These are phyloP conservation scores for Drosophila dives DNA, from an alignment of 2,888 invertebrate species.

Conservation along the genomic window DNA sequence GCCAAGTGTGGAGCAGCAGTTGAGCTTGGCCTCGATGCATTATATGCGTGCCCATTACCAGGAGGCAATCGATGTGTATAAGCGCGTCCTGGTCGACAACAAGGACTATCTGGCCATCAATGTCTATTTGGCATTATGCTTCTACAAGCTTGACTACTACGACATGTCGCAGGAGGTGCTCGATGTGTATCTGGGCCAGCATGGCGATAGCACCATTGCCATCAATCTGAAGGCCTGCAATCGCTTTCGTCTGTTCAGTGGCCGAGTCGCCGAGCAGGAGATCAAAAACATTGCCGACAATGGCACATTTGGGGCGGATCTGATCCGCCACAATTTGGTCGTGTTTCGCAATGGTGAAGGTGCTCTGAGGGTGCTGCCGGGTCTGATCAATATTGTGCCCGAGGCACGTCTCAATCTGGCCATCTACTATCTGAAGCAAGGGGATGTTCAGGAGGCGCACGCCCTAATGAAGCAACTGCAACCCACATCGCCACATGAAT, in stretches of 20 bases:
- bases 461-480: conserved; percentile 95
- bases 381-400: conserved; percentile 96
- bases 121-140: conserved; percentile 98
- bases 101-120: conserved; percentile 97
- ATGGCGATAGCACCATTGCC: conserved; percentile 97
- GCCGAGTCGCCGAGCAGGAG: conserved; percentile 97
- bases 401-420: conserved; percentile 98
- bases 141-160: conserved; percentile 99
- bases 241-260: conserved; percentile 93
- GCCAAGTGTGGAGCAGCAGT: conserved; percentile 92
- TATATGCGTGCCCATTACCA: conserved; percentile 98
- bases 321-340: conserved; percentile 97
- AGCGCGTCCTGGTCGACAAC: conserved; percentile 95
- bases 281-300: conserved; percentile 92
- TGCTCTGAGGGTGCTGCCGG: conserved; percentile 94
- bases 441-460: conserved; percentile 95
- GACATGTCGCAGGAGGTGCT: conserved; percentile 99
- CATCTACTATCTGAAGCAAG: conserved; percentile 95
- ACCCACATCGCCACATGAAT: conserved; percentile 97
- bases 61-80: conserved; percentile 99
- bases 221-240: conserved; percentile 95
- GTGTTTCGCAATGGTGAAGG: conserved; percentile 98
- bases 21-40: conserved; percentile 97
- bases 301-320: conserved; percentile 94
- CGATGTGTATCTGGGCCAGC: conserved; percentile 95